Base-by-base conservation (phyloP, 2,888 invertebrate genomes). In the Acanthosoma haemorrhoidale region DNA sequence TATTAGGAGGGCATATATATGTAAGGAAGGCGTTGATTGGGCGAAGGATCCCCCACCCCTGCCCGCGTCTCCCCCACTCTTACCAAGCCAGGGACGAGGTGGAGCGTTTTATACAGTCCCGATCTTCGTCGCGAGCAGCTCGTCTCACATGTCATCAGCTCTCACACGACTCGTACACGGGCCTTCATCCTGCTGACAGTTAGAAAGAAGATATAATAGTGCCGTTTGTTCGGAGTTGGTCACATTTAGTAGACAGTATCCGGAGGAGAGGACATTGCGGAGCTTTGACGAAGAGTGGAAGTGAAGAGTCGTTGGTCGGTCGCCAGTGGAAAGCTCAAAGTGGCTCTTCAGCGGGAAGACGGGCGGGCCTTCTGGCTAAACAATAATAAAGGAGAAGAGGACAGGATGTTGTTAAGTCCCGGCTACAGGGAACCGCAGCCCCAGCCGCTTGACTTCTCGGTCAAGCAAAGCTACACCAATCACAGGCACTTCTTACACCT, bases 341-440 rank as follows among this genome's bases (percentile, higher is more conserved):
- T 73, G 72, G 73, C 70, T 70, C 74, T 76, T 74, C 72, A 74
- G 73, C 70, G 72, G 73, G 74, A 73, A 73, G 72, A 73, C 72
- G 71, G 74, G 31, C 57, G 66, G 73, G 66, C 75, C 78, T 80
- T 79, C 82, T 82, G 82, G 82, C 82, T 83, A 78, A 75, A 74
- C 71, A 75, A 75, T 43, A 73, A 74, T 59, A 75, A 75, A 70
- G 74, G 75, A 64, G 74, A 75, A 66, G 71, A 69, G 29, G 72
- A 73, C 70, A 73, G 51, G 58, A 73, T 73, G 70, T 66, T 76
- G 51, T 34, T 75, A 61, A 70, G 60, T 25, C 68, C 73, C 38
- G 70, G 66, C 38, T 71, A 69, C 51, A 61, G 68, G 38, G 74
- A 73, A 34, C 71, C 74, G 16, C 75, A 75, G 68, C 75, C 75